Conservation (phyloP, 2,113 vertebrate species). For the Psophia crepitans region DNA sequence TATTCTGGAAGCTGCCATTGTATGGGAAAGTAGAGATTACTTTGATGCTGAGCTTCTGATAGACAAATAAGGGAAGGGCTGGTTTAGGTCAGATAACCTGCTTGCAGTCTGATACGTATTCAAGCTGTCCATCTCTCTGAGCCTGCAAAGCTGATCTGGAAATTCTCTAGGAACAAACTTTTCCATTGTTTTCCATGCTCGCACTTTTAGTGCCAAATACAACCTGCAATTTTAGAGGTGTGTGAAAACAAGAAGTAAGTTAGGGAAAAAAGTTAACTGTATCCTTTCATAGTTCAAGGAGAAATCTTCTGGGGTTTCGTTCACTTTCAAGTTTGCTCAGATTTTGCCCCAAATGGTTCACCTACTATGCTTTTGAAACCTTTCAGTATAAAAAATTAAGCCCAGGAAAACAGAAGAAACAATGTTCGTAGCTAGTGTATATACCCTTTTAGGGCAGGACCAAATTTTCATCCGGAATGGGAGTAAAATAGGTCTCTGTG, state of each 20-base stretch:
- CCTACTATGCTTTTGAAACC: neutral
- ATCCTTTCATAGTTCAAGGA: neutral
- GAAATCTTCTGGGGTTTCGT: neutral
- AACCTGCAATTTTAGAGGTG: slow-evolving; percentile 15
- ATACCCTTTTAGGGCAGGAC: neutral
- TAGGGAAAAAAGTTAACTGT: neutral
- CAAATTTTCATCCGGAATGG: slow-evolving; percentile 22
- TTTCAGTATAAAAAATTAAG: slow-evolving; percentile 39
- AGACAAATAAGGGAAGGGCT: neutral
- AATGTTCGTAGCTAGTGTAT: slow-evolving; percentile 14
- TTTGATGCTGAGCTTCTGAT: slow-evolving; percentile 10
- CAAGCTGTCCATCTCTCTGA: neutral
- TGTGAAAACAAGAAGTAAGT: neutral
- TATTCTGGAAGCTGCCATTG: neutral
- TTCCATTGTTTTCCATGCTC: neutral
- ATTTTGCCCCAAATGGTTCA: neutral
- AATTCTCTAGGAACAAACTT: slow-evolving; percentile 21
- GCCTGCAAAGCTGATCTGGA: neutral
- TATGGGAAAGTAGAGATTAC: neutral
- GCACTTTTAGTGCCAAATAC: neutral
- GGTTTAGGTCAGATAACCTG: neutral
- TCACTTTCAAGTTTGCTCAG: neutral
- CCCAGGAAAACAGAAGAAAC: slow-evolving; percentile 23
- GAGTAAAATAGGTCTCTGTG: slow-evolving; percentile 58
- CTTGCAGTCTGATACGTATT: neutral